Evolutionary conservation across 1,140 invertebrate genomes (phyloP), one percentile per base, ranked within the genome.

Genomic region (Asbolus verrucosus): DNA sequence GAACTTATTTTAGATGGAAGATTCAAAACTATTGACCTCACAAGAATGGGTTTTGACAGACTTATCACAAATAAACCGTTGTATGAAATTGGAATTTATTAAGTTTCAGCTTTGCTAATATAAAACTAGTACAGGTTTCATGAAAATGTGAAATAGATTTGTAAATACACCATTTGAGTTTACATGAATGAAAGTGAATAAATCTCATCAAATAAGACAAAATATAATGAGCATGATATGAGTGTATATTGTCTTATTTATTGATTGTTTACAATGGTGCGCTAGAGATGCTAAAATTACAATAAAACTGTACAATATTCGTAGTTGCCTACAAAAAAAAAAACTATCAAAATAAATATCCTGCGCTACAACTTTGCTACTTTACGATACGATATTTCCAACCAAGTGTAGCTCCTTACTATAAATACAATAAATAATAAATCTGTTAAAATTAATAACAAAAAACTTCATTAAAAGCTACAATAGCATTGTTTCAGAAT

Each of bases 1-100:
- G 96, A 98, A 84, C 77, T 94, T 15, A 87, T 98, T 18, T 76
- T 94, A 50, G 87, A 97, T 73, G 85, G 88, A 3, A 78, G 85
- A 43, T 98, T 85, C 79, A 80, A 82, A 41, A 91, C 89, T 0
- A 91, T 97, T 54, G 91, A 98, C 84, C 82, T 98, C 67, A 85
- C 85, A 2, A 86, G 90, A 72, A 87, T 97, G 75, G 81, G 85
- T 6, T 97, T 97, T 83, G 88, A 96, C 27, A 86, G 97, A 80
- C 82, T 98, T 30, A 78, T 96, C 65, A 80, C 85, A 1, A 82
- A 89, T 72, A 83, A 89, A 76, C 90, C 79, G 33, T 76, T 82
- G 72, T 73, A 70, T 60, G 79, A 81, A 72, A 59, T 72, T 41
- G 43, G 69, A 38, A 79, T 81, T 63, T 63, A 63, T 63, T 63